Base-by-base conservation (phyloP, 2,888 invertebrate species). In the Dorcus parallelipipedus region DNA sequence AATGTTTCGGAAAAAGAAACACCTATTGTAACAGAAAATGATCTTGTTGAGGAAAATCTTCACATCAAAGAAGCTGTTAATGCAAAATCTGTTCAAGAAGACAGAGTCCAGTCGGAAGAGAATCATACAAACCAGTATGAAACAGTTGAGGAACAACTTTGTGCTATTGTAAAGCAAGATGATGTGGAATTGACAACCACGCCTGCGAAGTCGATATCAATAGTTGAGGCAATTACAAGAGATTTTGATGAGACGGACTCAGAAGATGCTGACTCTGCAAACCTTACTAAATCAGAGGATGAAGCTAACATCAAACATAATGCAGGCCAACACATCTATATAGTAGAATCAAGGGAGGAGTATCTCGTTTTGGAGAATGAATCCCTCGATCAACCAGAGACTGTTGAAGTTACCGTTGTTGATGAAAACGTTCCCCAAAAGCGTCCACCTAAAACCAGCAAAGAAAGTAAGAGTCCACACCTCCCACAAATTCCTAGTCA, bases 401-500 rank as follows among this genome's bases (percentile, higher is more conserved):
- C 56, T 23, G 56, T 60, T n/a, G 60, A 60, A 40, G 50, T 60
- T 14, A 57, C 51, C 33, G 56, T 57, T 20, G 50, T 56, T 26
- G 60, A 60, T 47, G 56, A 56, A 9, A 10, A 38, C 3, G 49
- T 20, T 5, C 14, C n/a, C 17, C 42, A 57, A 41, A 52, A 45
- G 33, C 33, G 5, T 41, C 17, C 20, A 7, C 10, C 20, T n/a
- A 45, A 51, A 20, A 48, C 23, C 9, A 6, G 20, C 9, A 56
- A 43, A 6, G 58, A 54, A 23, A 43, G 20, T 2, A 50, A 50
- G 14, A 51, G 10, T 23, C 26, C 51, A 41, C 39, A 26, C 26
- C 26, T 9, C 20, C 49, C 48, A 17, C 38, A 45, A 45, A 67
- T 78, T 26, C 79, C 79, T 3, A 70, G 73, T 57, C 80, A 80